Base-by-base conservation (phyloP, 2,888 invertebrate genomes). In the Polydrusus tereticollis region DNA sequence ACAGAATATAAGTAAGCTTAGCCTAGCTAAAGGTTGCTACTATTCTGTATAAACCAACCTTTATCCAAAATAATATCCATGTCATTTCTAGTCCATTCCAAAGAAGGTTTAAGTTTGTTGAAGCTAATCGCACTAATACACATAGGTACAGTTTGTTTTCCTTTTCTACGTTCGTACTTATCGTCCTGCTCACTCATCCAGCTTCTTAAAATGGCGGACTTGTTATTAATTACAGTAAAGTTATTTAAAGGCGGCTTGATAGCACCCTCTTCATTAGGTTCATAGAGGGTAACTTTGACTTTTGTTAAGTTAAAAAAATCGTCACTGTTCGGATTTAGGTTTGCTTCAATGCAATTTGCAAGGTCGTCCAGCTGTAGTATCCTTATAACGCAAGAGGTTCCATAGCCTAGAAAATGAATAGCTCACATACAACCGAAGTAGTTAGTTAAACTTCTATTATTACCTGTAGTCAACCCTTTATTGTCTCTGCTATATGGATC, bases 401-500 rank as follows among this genome's bases (percentile, higher is more conserved):
- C 86, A 71, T 79, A 82, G 64, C 79, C 83, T 82, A n/a, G 8
- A 36, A 33, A 33, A 33, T 33, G n/a, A n/a, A n/a, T n/a, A n/a
- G n/a, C n/a, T n/a, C n/a, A n/a, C n/a, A n/a, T n/a, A n/a, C n/a
- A n/a, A n/a, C n/a, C n/a, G n/a, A n/a, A n/a, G n/a, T n/a, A n/a
- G n/a, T n/a, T n/a, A n/a, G n/a, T n/a, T n/a, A n/a, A 16, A 1
- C 16, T 16, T 38, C 36, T 3, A 10, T 16, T 12, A 78, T 81
- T 80, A 85, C 85, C 78, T 52, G 79, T 77, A 0, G 73, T 47
- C 14, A 85, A 76, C 80, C 91, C 91, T 18, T 87, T 85, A 10
- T 88, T 88, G 75, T 89, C 88, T 63, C 89, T 88, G 0, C 87
- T 87, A 18, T 89, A 88, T 0, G 91, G 89, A 76, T 91, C 90